A percentile compares a stretch with the other conserved stretches of the same genome.
phyloP scores from a whole-genome alignment of 2,113 vertebrate species.

The Cheilinus undulatus region DNA sequence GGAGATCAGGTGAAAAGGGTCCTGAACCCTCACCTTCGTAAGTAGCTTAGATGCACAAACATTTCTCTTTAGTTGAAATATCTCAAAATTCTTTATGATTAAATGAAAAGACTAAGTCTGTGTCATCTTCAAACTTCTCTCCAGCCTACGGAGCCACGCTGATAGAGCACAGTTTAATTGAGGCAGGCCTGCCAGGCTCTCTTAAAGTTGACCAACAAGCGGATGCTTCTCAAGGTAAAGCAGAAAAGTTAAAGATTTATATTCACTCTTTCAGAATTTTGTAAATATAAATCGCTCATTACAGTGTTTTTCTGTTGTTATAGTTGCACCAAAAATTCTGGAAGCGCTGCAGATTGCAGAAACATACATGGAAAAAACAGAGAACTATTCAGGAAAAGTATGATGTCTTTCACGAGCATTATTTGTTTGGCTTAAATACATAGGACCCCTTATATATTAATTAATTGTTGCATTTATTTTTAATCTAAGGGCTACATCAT shows the following conservation, averaged over 20 bases:
- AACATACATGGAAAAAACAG: constrained; percentile 88
- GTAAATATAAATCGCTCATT: not conserved
- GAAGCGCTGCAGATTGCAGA: constrained; percentile 91
- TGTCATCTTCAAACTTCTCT: constrained; percentile 5
- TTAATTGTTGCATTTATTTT: not conserved
- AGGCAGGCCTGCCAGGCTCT: constrained; percentile 86
- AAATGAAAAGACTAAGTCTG: not conserved
- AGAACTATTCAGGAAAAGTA: constrained; percentile 91
- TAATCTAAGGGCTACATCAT: constrained; percentile 91
- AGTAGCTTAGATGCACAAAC: constrained; percentile 73
- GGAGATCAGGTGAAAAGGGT: constrained; percentile 93
- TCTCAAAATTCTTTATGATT: not conserved
- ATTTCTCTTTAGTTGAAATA: not conserved
- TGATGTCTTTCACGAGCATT: not conserved
- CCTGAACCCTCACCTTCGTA: constrained; percentile 93
- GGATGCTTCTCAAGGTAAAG: constrained; percentile 80
- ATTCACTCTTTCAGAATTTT: no score
- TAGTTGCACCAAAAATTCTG: constrained; percentile 85
- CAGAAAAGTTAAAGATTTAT: not conserved
- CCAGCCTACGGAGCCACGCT: constrained; percentile 93
- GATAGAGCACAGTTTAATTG: constrained; percentile 95
- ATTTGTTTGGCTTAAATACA: not conserved
- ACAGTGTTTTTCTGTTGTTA: constrained; percentile 6
- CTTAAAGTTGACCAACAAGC: constrained; percentile 87
- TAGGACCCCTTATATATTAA: not conserved